Evolutionary conservation across 2,113 vertebrate species (phyloP).

Genomic region (Etheostoma cragini): DNA sequence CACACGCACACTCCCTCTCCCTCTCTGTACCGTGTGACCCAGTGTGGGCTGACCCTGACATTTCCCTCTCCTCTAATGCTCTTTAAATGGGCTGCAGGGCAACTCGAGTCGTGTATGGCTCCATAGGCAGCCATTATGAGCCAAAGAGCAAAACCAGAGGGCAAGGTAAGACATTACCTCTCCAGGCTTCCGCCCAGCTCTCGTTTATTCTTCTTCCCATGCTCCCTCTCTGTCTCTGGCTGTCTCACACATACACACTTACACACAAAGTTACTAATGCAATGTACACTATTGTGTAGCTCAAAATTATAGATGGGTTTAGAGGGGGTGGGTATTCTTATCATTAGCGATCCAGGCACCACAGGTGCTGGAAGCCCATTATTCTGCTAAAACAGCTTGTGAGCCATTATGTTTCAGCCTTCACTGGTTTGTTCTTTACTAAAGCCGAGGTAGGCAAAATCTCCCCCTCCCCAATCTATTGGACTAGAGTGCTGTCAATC

Average conservation of each 20-base stretch:
- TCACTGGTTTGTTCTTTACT: background rate
- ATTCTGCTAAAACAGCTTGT: constrained; percentile 12
- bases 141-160: constrained; percentile 59
- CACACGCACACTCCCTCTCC: background rate
- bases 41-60: constrained; percentile 57
- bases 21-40: constrained; percentile 32
- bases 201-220: background rate
- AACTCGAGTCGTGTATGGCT: constrained; percentile 52
- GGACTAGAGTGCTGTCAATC: too few relatives aligned
- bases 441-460: too few relatives aligned
- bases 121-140: constrained; percentile 59
- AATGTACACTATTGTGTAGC: constrained; percentile 24
- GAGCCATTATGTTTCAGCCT: constrained; percentile 3
- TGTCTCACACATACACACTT: background rate
- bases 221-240: background rate
- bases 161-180: constrained; percentile 48
- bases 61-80: constrained; percentile 66
- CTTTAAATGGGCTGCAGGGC: constrained; percentile 66
- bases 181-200: constrained; percentile 18
- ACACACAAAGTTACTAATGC: background rate
- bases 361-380: constrained; percentile 25
- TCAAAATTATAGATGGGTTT: constrained; percentile 7
- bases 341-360: constrained; percentile 25
- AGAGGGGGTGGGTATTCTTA: constrained; percentile 20
- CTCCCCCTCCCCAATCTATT: too few relatives aligned